These are phyloP conservation scores for Rhabdomys dilectus DNA, from an alignment of 2,113 vertebrate species.

Conservation along the genomic window DNA sequence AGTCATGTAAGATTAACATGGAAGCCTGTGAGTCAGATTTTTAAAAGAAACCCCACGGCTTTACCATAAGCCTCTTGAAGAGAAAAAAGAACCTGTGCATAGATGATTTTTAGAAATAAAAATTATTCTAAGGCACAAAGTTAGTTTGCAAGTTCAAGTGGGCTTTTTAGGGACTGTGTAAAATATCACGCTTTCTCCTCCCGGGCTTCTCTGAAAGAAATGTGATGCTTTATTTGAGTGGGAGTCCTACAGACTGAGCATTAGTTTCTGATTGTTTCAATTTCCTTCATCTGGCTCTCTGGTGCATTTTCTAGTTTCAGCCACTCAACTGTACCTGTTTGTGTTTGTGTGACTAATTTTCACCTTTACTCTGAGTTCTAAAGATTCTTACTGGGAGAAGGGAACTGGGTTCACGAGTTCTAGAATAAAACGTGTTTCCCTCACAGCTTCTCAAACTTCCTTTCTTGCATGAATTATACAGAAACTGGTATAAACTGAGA, in stretches of 20 bases:
- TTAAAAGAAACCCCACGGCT: neutral
- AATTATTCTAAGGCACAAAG: neutral
- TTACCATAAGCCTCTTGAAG: neutral
- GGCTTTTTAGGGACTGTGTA: neutral
- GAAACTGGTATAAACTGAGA: neutral
- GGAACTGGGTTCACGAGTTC: neutral
- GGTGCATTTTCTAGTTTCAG: neutral
- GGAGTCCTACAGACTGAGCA: neutral
- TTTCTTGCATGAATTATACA: neutral
- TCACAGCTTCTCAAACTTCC: neutral
- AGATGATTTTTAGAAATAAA: slow-evolving; percentile 10
- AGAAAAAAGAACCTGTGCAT: neutral
- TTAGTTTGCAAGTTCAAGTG: slow-evolving; percentile 11
- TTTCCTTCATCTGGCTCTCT: neutral
- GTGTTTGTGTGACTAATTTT: neutral
- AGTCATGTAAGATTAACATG: neutral
- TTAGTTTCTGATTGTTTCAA: neutral
- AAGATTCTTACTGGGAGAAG: neutral
- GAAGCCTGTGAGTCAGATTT: neutral
- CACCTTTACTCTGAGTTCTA: neutral
- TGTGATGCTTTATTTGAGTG: neutral
- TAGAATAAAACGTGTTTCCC: neutral
- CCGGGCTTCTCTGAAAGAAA: neutral
- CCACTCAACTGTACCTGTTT: neutral
- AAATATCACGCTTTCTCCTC: neutral